Evolutionary conservation across 2,797 vertebrate genomes (phyloP), one percentile per base, ranked within the genome.

Genomic region (Enteromius fasciolatus): DNA sequence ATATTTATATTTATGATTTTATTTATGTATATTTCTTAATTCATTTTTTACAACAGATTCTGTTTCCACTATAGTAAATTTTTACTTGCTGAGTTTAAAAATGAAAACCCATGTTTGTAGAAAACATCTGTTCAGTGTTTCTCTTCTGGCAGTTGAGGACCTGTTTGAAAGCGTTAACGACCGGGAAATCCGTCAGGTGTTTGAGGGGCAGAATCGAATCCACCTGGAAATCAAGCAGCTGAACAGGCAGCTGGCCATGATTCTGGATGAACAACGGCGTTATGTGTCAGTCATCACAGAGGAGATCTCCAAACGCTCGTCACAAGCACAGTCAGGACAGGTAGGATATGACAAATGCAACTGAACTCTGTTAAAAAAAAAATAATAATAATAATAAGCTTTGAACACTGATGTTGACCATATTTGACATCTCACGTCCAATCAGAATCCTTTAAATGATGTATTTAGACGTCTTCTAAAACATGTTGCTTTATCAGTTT

Each of bases 171-270:
- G 87, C 0, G 94, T 97, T 41, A 96, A 94, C 8, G 98, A 99
- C 81, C 94, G 96, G 6, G 97, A 99, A 83, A 94, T 99, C 87
- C 95, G 97, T 79, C 98, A 99, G 87, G 94, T 99, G 86, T 99
- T 99, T 77, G 98, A 99, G 90, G 98, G 98, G 59, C 98, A 99
- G 92, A 99, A 97, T 89, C 95, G 94, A 63, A 98, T 99, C 89
- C 98, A 99, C 74, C 92, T 99, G 81, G 98, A 99, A 92, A 99
- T 99, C 91, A 99, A 99, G 84, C 97, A 99, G 89, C 94, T 99
- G 44, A 95, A 97, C 87, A 93, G 96, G 41, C 97, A 98, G 48
- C 90, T 99, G 57, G 96, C 97, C 46, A 98, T 98, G 97, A 96
- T 99, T 86, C 95, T 99, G 80, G 98, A 99, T n/a, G 98, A 99